Conservation (phyloP, 2,888 invertebrate species). For the Idaea dimidiata region DNA sequence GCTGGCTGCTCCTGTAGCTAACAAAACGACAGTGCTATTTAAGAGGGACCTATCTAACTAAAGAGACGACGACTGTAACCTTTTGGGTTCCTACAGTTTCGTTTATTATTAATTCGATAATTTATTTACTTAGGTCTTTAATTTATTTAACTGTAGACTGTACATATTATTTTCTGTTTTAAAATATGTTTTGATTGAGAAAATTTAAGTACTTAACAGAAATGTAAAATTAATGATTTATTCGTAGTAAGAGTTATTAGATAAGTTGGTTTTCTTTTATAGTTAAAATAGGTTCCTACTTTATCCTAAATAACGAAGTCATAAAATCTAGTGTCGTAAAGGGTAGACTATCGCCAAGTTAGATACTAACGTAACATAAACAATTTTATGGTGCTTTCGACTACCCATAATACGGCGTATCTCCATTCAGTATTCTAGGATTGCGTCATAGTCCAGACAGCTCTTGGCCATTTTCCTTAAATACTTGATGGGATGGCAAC, state of each 20-base stretch:
- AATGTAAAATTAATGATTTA: background rate
- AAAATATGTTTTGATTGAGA: too few relatives aligned
- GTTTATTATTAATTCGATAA: too few relatives aligned
- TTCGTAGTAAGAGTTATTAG: background rate
- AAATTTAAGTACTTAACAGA: too few relatives aligned
- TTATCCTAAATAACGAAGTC: slow-evolving; percentile 2
- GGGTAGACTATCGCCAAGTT: slow-evolving; percentile 3
- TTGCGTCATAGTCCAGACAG: slow-evolving; percentile 13
- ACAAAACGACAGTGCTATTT: too few relatives aligned
- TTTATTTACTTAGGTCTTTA: too few relatives aligned
- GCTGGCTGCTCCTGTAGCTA: too few relatives aligned
- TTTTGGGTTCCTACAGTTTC: too few relatives aligned
- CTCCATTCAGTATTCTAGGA: slow-evolving; percentile 22
- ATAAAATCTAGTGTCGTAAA: slow-evolving; percentile 4
- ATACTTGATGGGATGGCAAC: background rate
- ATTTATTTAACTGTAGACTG: too few relatives aligned
- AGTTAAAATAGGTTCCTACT: background rate
- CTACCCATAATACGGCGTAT: slow-evolving; percentile 14
- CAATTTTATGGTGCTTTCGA: slow-evolving; percentile 19
- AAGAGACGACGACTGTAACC: too few relatives aligned
- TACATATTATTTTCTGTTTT: too few relatives aligned
- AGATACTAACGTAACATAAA: slow-evolving; percentile 14
- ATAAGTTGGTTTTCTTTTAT: background rate
- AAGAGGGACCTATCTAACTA: too few relatives aligned
- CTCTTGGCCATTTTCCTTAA: background rate